A percentile compares a stretch with the other conserved stretches of the same genome.
phyloP scores from a whole-genome alignment of 2,113 vertebrate species.

The Sceloporus undulatus region DNA sequence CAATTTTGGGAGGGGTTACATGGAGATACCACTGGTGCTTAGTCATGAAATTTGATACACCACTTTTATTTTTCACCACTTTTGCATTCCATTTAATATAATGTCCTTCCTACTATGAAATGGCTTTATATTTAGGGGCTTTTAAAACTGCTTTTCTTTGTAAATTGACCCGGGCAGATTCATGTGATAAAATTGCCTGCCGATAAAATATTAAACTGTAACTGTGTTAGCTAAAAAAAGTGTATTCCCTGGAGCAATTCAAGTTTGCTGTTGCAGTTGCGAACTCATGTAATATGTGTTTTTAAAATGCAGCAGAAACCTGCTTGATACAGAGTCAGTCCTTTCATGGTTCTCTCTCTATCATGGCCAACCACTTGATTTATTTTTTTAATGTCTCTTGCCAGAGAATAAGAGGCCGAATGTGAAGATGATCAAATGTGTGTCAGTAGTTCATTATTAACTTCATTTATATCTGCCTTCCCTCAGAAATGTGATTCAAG shows the following conservation, averaged over 20 bases:
- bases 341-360: not conserved
- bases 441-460: not conserved
- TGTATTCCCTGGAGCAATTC: no score
- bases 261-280: not conserved
- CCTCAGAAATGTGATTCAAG: no score
- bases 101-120: not conserved
- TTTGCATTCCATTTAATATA: not conserved
- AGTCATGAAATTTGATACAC: not conserved
- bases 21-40: not conserved
- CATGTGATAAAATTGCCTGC: not conserved
- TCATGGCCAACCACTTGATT: not conserved
- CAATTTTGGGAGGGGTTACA: not conserved
- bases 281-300: not conserved
- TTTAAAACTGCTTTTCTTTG: not conserved
- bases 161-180: not conserved
- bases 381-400: not conserved
- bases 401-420: not conserved
- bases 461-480: no score
- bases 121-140: not conserved
- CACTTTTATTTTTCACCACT: not conserved
- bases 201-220: not conserved
- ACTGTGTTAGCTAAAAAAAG: not conserved
- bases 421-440: not conserved
- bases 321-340: not conserved
- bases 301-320: not conserved